These are phyloP conservation scores for Vanessa atalanta DNA, from an alignment of 1,140 invertebrate genomes.

Conservation along the genomic window DNA sequence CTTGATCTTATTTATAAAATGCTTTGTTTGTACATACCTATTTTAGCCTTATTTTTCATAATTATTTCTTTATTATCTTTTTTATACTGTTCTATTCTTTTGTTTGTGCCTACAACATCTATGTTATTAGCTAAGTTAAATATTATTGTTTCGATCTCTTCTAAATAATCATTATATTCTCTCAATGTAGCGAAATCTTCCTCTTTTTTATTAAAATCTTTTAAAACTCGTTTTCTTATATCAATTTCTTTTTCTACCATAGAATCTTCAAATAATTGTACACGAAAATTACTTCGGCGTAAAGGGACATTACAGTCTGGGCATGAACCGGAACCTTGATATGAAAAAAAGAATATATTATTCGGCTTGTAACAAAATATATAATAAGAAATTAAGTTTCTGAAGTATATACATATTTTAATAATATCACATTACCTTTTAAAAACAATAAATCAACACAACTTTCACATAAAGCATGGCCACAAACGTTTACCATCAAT, in stretches of 20 bases:
- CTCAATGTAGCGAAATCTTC: conserved; percentile 91
- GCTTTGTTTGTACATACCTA: conserved; percentile 72
- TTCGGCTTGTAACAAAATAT: background rate
- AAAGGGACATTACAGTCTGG: conserved; percentile 84
- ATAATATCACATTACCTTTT: conserved; percentile 85
- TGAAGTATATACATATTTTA: background rate
- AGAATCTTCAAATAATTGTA: conserved; percentile 98
- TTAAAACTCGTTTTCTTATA: conserved; percentile 92
- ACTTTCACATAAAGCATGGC: conserved; percentile 97
- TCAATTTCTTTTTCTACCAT: conserved; percentile 98
- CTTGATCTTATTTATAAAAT: background rate
- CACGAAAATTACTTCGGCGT: conserved; percentile 93
- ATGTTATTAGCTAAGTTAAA: conserved; percentile 96
- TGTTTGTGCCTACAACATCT: conserved; percentile 94
- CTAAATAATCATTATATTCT: conserved; percentile 97
- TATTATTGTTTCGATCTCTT: conserved; percentile 94
- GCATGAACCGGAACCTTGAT: conserved; percentile 86
- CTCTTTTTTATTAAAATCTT: conserved; percentile 95
- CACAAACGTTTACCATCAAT: conserved; percentile 99
- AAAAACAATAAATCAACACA: conserved; percentile 97
- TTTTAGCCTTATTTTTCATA: conserved; percentile 90
- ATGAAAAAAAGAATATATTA: background rate
- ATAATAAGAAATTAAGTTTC: no score
- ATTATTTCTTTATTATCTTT: conserved; percentile 96
- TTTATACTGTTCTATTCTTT: conserved; percentile 96